Evolutionary conservation across 2,797 vertebrate species (phyloP), one percentile per base, ranked within the genome.

Genomic region (Phoebastria nigripes): DNA sequence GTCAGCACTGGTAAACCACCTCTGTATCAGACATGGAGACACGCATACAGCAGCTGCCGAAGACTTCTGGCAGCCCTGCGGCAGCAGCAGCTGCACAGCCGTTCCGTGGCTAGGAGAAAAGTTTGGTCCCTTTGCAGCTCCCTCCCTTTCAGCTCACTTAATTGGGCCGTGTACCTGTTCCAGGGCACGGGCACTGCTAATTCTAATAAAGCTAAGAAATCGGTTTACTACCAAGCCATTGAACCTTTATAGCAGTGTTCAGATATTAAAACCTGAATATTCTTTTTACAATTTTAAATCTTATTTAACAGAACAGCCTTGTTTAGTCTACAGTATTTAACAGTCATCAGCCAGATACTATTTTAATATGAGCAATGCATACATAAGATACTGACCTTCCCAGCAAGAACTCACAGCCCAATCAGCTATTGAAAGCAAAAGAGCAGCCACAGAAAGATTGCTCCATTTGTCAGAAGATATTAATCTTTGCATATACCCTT

Each of bases 301-400:
- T 82, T 59, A 94, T 39, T 89, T 91, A 92, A 93, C 19, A 82
- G 58, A 82, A 92, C 61, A 96, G 58, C 10, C 83, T 80, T 96
- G 76, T 87, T 89, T 65, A 95, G 96, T 88, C 90, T 79, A 80
- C 55, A 85, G 51, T 15, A 88, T 51, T 90, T 83, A 92, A 91
- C 52, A 87, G 49, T 44, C 66, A 96, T 62, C 47, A 56, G 39
- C 25, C 61, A 95, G 72, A 72, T 63, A 91, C 11, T 41, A 37
- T 55, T 89, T 90, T 70, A 87, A 76, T 17, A 51, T 13, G 22
- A 90, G 63, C 41, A 76, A 70, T 5, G 20, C 39, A 72, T 2
- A 7, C 35, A 41, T 33, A 90, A 93, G 58, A 61, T 51, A 76
- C 61, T 79, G 19, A 90, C 29, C 54, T 93, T 83, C 44, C 59